These are phyloP conservation scores for Notodonta dromedarius DNA, from an alignment of 2,888 invertebrate species.

Conservation along the genomic window DNA sequence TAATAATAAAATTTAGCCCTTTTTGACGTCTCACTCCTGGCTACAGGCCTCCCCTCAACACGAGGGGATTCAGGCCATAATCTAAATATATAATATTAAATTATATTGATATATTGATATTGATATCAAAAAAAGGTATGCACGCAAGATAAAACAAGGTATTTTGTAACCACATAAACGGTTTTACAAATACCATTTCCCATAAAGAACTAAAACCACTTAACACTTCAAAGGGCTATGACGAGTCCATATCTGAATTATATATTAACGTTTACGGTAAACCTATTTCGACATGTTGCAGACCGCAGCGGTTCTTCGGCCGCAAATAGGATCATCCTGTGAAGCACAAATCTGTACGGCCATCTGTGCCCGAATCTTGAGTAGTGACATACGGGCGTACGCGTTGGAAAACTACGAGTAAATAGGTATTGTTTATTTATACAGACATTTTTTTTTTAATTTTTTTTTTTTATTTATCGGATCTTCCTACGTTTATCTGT, in stretches of 20 bases:
- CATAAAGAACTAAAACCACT: conserved; percentile 14
- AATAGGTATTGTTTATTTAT: too few species aligned
- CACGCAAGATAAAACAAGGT: not conserved
- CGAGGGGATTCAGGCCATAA: too few species aligned
- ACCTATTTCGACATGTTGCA: conserved; percentile 60
- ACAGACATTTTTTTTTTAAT: too few species aligned
- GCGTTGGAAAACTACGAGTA: conserved; percentile 6
- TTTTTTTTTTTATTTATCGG: too few species aligned
- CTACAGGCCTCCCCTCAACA: too few species aligned
- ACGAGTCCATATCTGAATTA: conserved; percentile 31
- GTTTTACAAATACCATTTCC: not conserved
- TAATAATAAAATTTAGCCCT: too few species aligned
- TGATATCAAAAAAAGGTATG: too few species aligned
- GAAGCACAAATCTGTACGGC: conserved; percentile 69
- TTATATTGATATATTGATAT: too few species aligned
- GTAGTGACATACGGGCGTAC: conserved; percentile 51
- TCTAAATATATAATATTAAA: too few species aligned
- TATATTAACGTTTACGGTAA: conserved; percentile 53
- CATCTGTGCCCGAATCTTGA: conserved; percentile 75
- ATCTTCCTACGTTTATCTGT: too few species aligned
- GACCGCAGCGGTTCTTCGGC: conserved; percentile 60
- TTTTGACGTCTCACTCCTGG: too few species aligned
- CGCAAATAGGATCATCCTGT: conserved; percentile 75
- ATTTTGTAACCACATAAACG: not conserved
- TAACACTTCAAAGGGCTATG: conserved; percentile 32